Base-by-base conservation (phyloP, 2,113 vertebrate species). In the Saimiri boliviensis region DNA sequence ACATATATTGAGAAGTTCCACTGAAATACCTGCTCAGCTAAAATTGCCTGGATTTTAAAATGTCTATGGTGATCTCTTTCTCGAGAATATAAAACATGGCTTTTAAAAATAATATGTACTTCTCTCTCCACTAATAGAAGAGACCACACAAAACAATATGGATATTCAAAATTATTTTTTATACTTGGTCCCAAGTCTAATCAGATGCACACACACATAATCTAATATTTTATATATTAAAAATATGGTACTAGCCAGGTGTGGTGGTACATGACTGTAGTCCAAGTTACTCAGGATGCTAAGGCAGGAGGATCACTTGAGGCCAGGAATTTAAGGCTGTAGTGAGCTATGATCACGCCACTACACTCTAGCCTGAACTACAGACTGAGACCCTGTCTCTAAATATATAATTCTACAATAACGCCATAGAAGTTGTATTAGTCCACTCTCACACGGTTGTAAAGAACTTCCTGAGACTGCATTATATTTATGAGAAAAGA, bases 151-250 rank as follows among this genome's bases (percentile, higher is more conserved):
- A 80, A 95, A 66, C 23, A 93, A 79, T n/a, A 71, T 23, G 35
- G 12, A 54, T 80, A 87, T 94, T 77, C 88, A 16, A 73, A 92
- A 49, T 11, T 40, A 71, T 66, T 74, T 84, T 86, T 97, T 42
- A 56, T 42, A 74, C 12, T 8, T 66, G 13, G 27, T 7, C 42
- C 45, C 17, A 89, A 74, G n/a, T 93, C 37, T 89, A 89, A 94
- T 54, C 14, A 79, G 5, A 27, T 42, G 7, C 49, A 73, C 42
- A 47, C 5, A 32, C 13, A 89, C 19, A 73, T 76, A 87, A 73
- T 54, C 14, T 86, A 45, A 35, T 10, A 60, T 1, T 79, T 88
- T 8, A 60, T 81, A 83, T 86, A 93, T 21, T 47, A 94, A 76
- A 74, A 56, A 47, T 19, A 63, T 49, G 35, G 80, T 76, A 17